Evolutionary conservation across 2,888 invertebrate genomes (phyloP).

Genomic region (Pandemis heparana): DNA sequence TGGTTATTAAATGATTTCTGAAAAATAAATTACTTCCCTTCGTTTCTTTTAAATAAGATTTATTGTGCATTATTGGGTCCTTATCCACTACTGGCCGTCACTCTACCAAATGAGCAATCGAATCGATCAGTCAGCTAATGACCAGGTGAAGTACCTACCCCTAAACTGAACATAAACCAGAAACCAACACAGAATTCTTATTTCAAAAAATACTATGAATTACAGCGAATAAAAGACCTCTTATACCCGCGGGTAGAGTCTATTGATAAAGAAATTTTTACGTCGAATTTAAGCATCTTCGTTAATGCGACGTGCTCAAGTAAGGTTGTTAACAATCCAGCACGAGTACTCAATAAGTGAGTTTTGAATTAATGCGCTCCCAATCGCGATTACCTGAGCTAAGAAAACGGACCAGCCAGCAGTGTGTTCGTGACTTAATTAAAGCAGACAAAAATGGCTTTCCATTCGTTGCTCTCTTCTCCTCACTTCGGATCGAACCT

Average conservation of each 20-base stretch:
- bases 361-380: conserved; percentile 73
- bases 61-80: no score
- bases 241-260: conserved; percentile 12
- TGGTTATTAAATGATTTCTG: no score
- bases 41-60: no score
- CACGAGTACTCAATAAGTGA: conserved; percentile 59
- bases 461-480: conserved; percentile 35
- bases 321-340: conserved; percentile 63
- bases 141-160: neutral
- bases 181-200: neutral
- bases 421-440: conserved; percentile 50
- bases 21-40: no score
- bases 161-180: neutral
- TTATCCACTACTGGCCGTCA: no score
- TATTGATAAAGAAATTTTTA: conserved; percentile 33
- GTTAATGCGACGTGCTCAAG: conserved; percentile 68
- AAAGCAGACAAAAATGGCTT: conserved; percentile 42
- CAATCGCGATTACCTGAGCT: conserved; percentile 70
- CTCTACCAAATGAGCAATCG: neutral
- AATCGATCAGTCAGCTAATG: conserved; percentile 4
- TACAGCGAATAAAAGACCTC: conserved; percentile 42
- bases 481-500: conserved; percentile 28
- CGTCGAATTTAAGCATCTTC: conserved; percentile 38
- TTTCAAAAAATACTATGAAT: conserved; percentile 7
- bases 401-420: conserved; percentile 47